Evolutionary conservation across 37 sponge, comb jelly and placozoan genomes (phyloP), one percentile per base, ranked within the genome.

Genomic region (Diacarnus erythraeanus): DNA sequence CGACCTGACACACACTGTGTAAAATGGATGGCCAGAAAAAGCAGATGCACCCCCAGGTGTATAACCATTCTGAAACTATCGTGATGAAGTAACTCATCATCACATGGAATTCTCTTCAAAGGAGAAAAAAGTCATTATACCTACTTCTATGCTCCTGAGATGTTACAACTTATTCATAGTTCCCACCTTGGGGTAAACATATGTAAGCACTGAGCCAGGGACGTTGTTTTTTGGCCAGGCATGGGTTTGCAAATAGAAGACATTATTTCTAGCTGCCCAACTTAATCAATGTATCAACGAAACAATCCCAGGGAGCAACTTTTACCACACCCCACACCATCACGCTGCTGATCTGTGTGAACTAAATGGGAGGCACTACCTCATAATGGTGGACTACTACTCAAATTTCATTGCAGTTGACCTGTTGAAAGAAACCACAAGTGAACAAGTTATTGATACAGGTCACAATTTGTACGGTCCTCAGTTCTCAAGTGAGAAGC

Each of bases 41-140:
- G n/a, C n/a, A n/a, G n/a, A n/a, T n/a, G n/a, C n/a, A n/a, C n/a
- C n/a, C n/a, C n/a, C 37, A 80, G 27, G 39, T 79, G n/a, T 76
- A 72, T 58, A 39, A 75, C 18, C 79, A 77, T 29, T 34, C 71
- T 23, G 66, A 65, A 69, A 76, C 68, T 57, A 65, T 83, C 25
- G 76, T 74, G 59, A 64, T 75, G 51, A 47, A 47, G 12, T 47
- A 6, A 47, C 51, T 47, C 12, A 47, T 43, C 51, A 47, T 12
- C 51, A n/a, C n/a, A 47, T 47, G 51, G 51, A 47, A 47, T 47
- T 47, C 51, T 47, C 12, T 47, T 47, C 51, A 47, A 47, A 47
- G 51, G 51, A 15, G 51, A 47, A 47, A n/a, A 47, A 12, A 47
- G 51, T 47, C 51, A 47, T 47, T 12, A 47, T 47, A 6, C 51